Percentiles rank a stretch among this genome's conserved stretches.
Evolutionary conservation across 2,113 vertebrate genomes (phyloP).

Genomic region (Perca flavescens): DNA sequence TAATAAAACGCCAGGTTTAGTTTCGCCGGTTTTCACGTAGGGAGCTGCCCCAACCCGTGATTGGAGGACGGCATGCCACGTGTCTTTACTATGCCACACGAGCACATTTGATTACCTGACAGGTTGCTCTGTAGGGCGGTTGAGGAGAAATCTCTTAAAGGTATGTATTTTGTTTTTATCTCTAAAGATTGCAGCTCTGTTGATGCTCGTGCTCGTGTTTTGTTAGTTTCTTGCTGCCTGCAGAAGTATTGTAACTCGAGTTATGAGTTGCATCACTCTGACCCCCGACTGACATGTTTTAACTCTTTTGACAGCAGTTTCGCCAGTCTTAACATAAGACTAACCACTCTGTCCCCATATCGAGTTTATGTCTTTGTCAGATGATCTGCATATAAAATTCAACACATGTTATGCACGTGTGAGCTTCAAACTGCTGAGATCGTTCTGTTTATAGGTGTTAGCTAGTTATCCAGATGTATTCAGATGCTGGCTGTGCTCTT

Average conservation of each 20-base stretch:
- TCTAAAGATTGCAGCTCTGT: neutral
- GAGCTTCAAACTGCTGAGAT: too few relatives aligned
- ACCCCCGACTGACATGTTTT: slow-evolving; percentile 30
- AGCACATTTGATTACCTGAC: slow-evolving; percentile 34
- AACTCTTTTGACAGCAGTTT: neutral
- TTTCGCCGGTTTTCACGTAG: slow-evolving; percentile 10
- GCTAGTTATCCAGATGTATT: slow-evolving; percentile 16
- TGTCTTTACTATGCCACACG: slow-evolving; percentile 42
- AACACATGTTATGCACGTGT: neutral
- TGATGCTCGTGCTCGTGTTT: neutral
- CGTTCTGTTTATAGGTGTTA: neutral
- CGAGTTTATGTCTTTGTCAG: neutral
- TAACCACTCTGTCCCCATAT: neutral
- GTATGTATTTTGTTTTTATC: slow-evolving; percentile 32
- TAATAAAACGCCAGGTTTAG: neutral
- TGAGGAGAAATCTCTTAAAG: slow-evolving; percentile 12
- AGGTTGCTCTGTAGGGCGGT: neutral
- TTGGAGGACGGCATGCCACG: slow-evolving; percentile 80
- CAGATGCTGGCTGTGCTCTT: neutral
- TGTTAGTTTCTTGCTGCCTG: neutral
- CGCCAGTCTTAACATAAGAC: neutral
- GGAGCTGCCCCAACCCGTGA: slow-evolving; percentile 67
- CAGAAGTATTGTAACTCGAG: slow-evolving; percentile 7
- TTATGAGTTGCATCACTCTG: slow-evolving; percentile 70
- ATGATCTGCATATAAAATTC: neutral